Conservation (phyloP, 2,888 invertebrate genomes). For the Epinotia ramella region DNA sequence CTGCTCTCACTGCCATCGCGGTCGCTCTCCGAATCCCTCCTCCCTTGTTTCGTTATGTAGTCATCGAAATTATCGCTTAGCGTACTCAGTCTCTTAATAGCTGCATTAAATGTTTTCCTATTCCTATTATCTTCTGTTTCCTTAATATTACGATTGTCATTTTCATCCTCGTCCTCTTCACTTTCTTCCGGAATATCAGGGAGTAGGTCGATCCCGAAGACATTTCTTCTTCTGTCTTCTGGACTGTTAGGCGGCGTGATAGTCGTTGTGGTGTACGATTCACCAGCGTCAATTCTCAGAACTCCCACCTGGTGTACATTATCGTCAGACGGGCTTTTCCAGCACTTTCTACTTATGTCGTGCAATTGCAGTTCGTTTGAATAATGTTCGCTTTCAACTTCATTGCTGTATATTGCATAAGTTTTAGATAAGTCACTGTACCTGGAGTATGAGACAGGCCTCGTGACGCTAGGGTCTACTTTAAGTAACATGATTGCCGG, state of each 20-base stretch:
- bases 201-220: constrained; percentile 81
- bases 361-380: constrained; percentile 75
- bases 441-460: constrained; percentile 69
- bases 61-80: constrained; percentile 82
- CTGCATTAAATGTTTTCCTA: constrained; percentile 72
- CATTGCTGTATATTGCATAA: constrained; percentile 73
- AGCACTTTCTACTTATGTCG: constrained; percentile 75
- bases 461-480: constrained; percentile 63
- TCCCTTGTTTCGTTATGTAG: constrained; percentile 75
- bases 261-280: constrained; percentile 61
- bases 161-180: constrained; percentile 63
- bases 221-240: constrained; percentile 78
- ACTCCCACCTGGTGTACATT: constrained; percentile 65
- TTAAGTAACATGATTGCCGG: constrained; percentile 74
- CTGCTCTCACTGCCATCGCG: constrained; percentile 60
- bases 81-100: constrained; percentile 82
- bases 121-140: constrained; percentile 57
- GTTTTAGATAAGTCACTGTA: constrained; percentile 74
- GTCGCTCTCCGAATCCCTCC: constrained; percentile 69
- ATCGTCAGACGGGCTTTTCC: constrained; percentile 81
- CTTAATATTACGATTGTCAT: constrained; percentile 44
- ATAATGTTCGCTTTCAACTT: constrained; percentile 62
- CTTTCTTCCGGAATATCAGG: constrained; percentile 84
- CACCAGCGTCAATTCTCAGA: constrained; percentile 57
- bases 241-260: constrained; percentile 79